Conservation (phyloP, 2,797 vertebrate species). For the Melanogrammus aeglefinus region DNA sequence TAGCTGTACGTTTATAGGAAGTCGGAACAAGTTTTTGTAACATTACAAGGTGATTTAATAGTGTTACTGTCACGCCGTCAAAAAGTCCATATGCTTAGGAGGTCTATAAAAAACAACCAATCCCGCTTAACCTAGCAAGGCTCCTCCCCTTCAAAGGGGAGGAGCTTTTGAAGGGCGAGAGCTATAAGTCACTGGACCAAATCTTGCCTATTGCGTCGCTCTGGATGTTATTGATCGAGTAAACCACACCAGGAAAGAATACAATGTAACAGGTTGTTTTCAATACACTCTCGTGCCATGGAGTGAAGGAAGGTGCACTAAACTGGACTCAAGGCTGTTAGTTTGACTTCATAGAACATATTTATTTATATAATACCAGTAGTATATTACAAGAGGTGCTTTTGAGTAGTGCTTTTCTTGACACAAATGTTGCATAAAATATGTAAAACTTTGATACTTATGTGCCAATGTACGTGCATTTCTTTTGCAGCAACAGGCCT, state of each 20-base stretch:
- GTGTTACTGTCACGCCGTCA: background rate
- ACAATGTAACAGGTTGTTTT: background rate
- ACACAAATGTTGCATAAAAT: background rate
- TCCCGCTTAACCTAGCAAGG: background rate
- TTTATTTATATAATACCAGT: background rate
- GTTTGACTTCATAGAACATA: background rate
- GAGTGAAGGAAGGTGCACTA: background rate
- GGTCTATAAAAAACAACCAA: background rate
- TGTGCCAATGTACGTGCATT: background rate
- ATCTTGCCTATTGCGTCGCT: background rate
- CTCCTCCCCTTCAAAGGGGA: background rate
- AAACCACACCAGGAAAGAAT: background rate
- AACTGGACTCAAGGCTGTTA: background rate
- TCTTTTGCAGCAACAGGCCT: background rate
- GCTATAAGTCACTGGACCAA: background rate
- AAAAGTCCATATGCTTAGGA: background rate
- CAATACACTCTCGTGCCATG: background rate
- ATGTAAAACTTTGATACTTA: background rate
- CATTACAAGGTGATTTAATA: background rate
- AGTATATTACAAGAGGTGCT: conserved; percentile 5
- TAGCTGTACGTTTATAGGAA: background rate
- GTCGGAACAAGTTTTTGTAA: background rate
- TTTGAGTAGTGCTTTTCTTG: conserved; percentile 12
- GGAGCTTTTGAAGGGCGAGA: background rate
- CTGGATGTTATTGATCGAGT: background rate